Base-by-base conservation (phyloP, 2,113 vertebrate species). In the Rafetus swinhoei region DNA sequence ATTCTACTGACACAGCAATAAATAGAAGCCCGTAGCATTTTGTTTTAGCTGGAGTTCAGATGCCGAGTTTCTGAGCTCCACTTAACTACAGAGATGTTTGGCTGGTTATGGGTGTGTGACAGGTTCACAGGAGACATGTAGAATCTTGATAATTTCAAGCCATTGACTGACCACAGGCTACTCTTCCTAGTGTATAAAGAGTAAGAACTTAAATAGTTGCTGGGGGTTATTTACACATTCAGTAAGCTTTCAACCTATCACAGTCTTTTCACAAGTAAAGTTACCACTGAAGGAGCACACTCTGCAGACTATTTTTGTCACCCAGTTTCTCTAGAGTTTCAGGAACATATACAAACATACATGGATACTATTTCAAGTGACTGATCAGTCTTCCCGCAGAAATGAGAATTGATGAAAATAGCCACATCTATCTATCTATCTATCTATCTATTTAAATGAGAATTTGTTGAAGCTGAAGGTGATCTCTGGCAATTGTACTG, bases 81-180 rank as follows among this genome's bases (percentile, higher is more conserved):
- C 21, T 65, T 7, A 88, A 50, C 6, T 59, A 50, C 8, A 74
- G 45, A 27, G 87, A 39, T 11, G 1, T 81, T 94, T 62, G 0
- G 0, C 86, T 9, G 5, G 85, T 93, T 76, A 74, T 5, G 82
- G 5, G 25, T 77, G 12, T 50, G 65, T 29, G 35, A 87, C 89
- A 92, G 95, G 92, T 89, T 90, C n/a, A 56, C 24, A 82, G 52
- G 79, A 90, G 29, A 45, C 0, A 35, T 90, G 95, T 52, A 9
- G 29, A n/a, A 45, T 89, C 57, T 91, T 77, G 45, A n/a, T 89
- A 91, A 89, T 95, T 12, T 94, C 82, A 87, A 85, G 92, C 69
- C 5, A 72, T 6, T 80, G 85, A 81, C 35, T 52, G 6, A 5
- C 59, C 93, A 88, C 86, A 96, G 94, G 35, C 1, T 3, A 18